Conservation (phyloP, 2,888 invertebrate genomes). For the Philereme transversata region DNA sequence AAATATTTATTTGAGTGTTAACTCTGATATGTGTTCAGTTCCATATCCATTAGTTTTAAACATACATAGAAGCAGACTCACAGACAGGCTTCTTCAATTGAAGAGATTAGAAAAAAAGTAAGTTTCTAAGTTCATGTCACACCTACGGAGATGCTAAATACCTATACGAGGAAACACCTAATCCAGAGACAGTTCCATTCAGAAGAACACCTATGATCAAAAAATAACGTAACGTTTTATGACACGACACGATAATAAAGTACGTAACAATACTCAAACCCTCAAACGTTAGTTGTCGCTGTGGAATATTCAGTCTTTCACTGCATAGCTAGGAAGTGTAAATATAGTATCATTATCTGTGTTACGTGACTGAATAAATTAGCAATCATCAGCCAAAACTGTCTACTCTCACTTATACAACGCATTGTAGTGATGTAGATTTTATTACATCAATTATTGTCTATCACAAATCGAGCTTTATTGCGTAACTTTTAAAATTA, state of each 20-base stretch:
- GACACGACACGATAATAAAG: not conserved
- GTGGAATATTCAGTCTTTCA: slow-evolving; percentile 21
- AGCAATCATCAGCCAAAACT: slow-evolving; percentile 26
- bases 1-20: too few species aligned
- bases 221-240: too few species aligned
- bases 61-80: too few species aligned
- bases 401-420: slow-evolving; percentile 17
- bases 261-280: slow-evolving; percentile 1
- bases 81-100: too few species aligned
- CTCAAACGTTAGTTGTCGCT: slow-evolving; percentile 11
- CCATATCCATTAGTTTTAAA: too few species aligned
- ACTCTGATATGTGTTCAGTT: too few species aligned
- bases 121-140: too few species aligned
- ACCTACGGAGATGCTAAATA: too few species aligned
- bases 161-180: too few species aligned
- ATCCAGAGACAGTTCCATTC: too few species aligned
- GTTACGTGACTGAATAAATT: slow-evolving; percentile 26
- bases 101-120: too few species aligned
- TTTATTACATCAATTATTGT: slow-evolving; percentile 17
- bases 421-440: slow-evolving; percentile 8
- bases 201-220: too few species aligned
- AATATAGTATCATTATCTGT: slow-evolving; percentile 11
- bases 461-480: not conserved
- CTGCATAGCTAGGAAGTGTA: slow-evolving; percentile 17
- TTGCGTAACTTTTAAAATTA: slow-evolving; percentile 3